These are phyloP conservation scores for Malurus cyaneus DNA, from an alignment of 2,113 vertebrate species.

Conservation along the genomic window DNA sequence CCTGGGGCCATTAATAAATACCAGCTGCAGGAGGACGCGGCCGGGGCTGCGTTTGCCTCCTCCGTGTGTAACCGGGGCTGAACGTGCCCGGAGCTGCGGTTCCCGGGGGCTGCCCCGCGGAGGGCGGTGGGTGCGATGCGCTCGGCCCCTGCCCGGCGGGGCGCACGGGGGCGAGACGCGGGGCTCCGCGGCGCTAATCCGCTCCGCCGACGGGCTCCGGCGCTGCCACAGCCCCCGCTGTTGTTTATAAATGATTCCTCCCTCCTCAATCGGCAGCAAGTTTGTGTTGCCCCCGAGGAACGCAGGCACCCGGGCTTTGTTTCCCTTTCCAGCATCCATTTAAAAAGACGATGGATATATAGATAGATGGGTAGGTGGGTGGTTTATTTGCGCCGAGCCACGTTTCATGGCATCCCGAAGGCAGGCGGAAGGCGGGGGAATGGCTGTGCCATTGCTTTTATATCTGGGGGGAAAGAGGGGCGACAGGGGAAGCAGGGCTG, in stretches of 20 bases:
- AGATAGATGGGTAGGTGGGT: neutral
- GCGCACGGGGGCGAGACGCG: neutral
- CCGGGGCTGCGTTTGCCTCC: neutral
- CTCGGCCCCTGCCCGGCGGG: neutral
- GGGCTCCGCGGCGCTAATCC: neutral
- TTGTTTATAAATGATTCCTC: neutral
- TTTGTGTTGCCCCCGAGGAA: neutral
- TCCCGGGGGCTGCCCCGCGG: neutral
- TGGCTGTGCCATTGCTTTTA: neutral
- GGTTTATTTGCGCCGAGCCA: neutral
- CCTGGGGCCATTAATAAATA: neutral
- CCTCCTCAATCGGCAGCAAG: neutral
- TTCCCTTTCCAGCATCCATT: neutral
- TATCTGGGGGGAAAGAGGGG: neutral
- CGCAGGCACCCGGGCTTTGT: neutral
- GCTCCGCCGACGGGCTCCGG: neutral
- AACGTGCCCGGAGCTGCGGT: neutral
- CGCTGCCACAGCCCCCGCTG: neutral
- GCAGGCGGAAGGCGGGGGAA: neutral
- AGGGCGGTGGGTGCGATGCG: neutral
- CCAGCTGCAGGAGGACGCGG: neutral
- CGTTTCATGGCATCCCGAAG: slow-evolving; percentile 29
- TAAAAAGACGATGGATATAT: neutral
- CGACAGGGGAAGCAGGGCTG: neutral
- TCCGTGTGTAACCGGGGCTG: neutral